Evolutionary conservation across 2,113 vertebrate genomes (phyloP).

Genomic region (Suricata suricatta): DNA sequence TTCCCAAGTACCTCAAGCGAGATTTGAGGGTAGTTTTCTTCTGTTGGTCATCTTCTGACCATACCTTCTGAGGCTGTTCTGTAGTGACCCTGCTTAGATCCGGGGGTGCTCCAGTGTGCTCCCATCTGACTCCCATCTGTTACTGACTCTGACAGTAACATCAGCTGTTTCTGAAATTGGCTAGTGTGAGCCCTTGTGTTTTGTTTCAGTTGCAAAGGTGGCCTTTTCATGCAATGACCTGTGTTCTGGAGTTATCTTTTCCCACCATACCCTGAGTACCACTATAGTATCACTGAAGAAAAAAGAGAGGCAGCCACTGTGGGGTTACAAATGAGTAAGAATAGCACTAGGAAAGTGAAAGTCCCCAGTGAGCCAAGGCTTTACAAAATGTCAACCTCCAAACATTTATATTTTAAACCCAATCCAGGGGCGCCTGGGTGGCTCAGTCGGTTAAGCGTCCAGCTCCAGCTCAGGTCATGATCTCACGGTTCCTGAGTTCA

Average conservation of each 20-base stretch:
- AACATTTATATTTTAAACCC: not conserved
- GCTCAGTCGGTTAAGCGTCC: too few species aligned
- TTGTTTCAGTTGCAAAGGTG: not conserved
- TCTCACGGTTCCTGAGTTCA: too few species aligned
- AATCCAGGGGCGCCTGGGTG: too few species aligned
- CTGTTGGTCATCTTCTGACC: not conserved
- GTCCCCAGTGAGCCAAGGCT: not conserved
- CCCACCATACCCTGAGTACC: not conserved
- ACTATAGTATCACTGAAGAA: not conserved
- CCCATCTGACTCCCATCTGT: not conserved
- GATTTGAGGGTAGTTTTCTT: not conserved
- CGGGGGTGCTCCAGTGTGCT: not conserved
- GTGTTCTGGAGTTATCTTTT: not conserved
- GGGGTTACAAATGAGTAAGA: not conserved
- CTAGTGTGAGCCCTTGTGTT: not conserved
- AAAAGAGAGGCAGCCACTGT: not conserved
- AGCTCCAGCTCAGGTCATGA: too few species aligned
- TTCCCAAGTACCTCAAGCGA: not conserved
- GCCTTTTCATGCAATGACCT: not conserved
- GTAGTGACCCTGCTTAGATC: not conserved
- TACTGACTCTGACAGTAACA: not conserved
- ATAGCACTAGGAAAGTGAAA: not conserved
- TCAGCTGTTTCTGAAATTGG: not conserved
- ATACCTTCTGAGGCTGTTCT: not conserved
- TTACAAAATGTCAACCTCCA: not conserved